Percentiles rank a stretch among this genome's conserved stretches.
These are phyloP conservation scores for Mus musculus DNA, from an alignment of 2,113 vertebrate genomes.

Conservation along the genomic window DNA sequence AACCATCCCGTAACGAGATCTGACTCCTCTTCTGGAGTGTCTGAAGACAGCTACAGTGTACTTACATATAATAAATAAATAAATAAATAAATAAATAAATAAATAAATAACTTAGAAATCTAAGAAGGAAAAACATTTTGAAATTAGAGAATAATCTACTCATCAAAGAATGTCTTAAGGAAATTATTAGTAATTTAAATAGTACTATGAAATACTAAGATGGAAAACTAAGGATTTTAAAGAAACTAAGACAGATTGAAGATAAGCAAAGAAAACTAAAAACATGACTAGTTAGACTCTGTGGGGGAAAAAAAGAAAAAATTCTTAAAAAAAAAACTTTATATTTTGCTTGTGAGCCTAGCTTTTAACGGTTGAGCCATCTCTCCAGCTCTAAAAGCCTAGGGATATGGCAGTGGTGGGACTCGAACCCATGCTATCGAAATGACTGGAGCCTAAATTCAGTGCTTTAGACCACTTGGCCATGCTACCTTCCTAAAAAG, in stretches of 20 bases:
- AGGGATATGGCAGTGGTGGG: no score
- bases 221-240: neutral
- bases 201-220: neutral
- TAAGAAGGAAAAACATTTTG: neutral
- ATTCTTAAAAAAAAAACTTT: neutral
- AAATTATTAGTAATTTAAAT: neutral
- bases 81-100: neutral
- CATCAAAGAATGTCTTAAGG: neutral
- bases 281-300: neutral
- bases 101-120: neutral
- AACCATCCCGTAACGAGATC: no score
- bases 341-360: neutral
- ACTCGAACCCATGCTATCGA: no score
- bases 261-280: neutral
- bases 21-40: no score
- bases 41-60: no score
- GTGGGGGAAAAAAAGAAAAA: neutral
- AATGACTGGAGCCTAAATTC: no score
- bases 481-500: no score
- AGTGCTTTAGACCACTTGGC: no score
- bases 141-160: conserved; percentile 5
- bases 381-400: no score
- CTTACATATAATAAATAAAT: no score
- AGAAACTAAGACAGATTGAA: neutral
- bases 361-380: no score